Conservation (phyloP, 1,140 invertebrate species). For the Aphidius ervi region DNA sequence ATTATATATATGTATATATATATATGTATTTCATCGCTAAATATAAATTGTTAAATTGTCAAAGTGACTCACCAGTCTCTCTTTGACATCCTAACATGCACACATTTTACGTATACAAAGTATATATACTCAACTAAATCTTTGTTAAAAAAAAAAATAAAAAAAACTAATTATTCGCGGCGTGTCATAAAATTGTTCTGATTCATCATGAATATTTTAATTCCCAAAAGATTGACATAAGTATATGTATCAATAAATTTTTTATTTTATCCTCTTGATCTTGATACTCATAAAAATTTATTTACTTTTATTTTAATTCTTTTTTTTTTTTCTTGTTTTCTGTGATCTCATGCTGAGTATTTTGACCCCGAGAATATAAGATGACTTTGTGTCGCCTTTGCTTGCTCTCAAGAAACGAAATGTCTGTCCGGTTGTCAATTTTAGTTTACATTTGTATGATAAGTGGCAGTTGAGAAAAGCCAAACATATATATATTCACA, state of each 20-base stretch:
- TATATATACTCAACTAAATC: constrained; percentile 46
- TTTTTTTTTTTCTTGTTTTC: not conserved
- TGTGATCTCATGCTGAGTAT: not conserved
- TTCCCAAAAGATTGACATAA: no score
- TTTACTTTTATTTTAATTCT: not conserved
- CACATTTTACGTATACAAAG: constrained; percentile 22
- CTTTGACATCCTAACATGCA: constrained; percentile 16
- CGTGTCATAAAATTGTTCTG: no score
- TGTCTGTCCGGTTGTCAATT: constrained; percentile 25
- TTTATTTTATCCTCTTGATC: no score
- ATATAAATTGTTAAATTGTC: constrained; percentile 42
- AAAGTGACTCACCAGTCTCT: constrained; percentile 22
- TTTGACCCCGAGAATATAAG: not conserved
- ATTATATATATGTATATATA: no score
- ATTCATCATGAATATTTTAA: no score
- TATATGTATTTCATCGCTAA: constrained; percentile 39
- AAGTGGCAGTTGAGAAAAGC: constrained; percentile 14
- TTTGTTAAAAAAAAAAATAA: not conserved
- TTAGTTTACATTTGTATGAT: constrained; percentile 16
- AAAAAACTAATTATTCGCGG: no score
- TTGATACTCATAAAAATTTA: not conserved
- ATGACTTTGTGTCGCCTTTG: no score
- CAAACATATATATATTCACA: not conserved
- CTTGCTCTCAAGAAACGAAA: constrained; percentile 11
- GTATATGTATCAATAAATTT: no score